Base-by-base conservation (phyloP, 2,888 invertebrate species). In the Trypoxylon attenuatum region DNA sequence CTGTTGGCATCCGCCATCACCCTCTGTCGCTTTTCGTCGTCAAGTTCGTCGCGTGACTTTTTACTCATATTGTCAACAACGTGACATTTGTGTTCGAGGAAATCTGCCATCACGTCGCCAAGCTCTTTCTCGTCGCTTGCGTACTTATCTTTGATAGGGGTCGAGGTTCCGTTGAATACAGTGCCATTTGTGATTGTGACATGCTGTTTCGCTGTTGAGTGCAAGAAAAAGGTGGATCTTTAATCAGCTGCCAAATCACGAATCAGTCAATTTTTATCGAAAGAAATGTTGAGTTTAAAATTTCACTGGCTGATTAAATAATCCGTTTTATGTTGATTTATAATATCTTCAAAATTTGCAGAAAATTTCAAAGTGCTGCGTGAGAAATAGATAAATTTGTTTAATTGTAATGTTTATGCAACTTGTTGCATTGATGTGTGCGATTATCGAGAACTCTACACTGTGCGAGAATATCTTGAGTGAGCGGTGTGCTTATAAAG, bases 141-240 rank as follows among this genome's bases (percentile, higher is more conserved):
- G 73, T 87, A 87, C 81, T 87, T 87, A 76, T 86, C 83, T 86
- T 87, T 87, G 79, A 87, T 82, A 66, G 87, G 87, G 80, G 86
- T 87, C 80, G 87, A 87, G 77, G 87, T 87, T 79, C 86, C 87
- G 79, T 85, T 87, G 83, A 85, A 83, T 76, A 84, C 82, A 80
- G 85, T 87, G 84, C 85, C 86, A 78, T 87, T 86, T 77, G 86
- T 86, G 77, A 87, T 86, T 72, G 84, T 84, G 78, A 83, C 77
- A 82, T 86, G 87, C 85, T 82, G 84, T 80, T 84, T 85, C 64
- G 82, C 87, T 86, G 86, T 84, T 76, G 77, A 81, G 84, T 84
- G 74, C 70, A 51, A 55, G 63, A 46, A 56, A 56, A 55, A 50
- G 39, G n/a, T 61, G 62, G 71, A 45, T 60, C 49, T 70, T 52